Evolutionary conservation across 2,113 vertebrate species (phyloP).

Genomic region (Puntigrus tetrazona): DNA sequence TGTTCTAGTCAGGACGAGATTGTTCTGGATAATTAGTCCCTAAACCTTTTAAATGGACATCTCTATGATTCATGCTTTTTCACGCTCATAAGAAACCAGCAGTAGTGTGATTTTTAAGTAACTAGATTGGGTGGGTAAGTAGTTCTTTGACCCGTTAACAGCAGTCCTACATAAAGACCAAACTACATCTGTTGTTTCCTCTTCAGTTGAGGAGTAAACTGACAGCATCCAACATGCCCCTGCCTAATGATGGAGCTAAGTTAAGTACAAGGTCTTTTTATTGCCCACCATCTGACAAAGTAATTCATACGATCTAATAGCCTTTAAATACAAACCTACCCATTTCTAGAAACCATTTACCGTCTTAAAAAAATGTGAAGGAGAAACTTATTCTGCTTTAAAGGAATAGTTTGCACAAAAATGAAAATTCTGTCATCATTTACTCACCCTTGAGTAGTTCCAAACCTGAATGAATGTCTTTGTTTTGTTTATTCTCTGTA

Average conservation of each 20-base stretch:
- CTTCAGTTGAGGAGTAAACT: background rate
- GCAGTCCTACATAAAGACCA: background rate
- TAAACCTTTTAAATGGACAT: background rate
- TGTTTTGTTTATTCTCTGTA: too few relatives aligned
- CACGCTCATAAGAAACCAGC: background rate
- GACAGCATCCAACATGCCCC: background rate
- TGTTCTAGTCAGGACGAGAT: background rate
- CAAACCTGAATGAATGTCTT: too few relatives aligned
- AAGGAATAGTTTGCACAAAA: too few relatives aligned
- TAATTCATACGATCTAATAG: background rate
- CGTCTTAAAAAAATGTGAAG: background rate
- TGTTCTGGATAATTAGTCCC: background rate
- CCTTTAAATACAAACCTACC: background rate
- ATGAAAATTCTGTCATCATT: too few relatives aligned
- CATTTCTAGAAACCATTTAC: background rate
- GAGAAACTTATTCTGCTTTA: background rate
- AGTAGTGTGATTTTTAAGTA: background rate
- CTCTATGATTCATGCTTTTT: background rate
- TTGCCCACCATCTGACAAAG: background rate
- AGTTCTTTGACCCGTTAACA: conserved; percentile 2
- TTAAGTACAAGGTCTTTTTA: background rate
- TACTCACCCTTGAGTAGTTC: too few relatives aligned
- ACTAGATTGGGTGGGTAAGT: background rate
- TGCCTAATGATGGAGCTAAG: background rate
- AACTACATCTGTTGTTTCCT: conserved; percentile 4